phyloP scores from a whole-genome alignment of 2,888 invertebrate species.

The Malacosoma neustria region DNA sequence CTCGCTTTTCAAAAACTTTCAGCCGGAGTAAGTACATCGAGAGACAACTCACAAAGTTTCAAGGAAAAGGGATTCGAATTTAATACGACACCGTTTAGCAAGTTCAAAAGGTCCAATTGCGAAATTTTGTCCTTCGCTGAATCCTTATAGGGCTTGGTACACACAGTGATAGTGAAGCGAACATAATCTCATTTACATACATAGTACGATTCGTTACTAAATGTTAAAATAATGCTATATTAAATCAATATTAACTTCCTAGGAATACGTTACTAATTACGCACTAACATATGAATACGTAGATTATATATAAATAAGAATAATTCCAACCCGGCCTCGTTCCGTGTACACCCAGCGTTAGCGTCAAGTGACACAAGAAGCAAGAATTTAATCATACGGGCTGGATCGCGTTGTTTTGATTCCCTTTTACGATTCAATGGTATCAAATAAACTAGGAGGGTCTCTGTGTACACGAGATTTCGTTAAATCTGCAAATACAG shows the following conservation, averaged over 20 bases:
- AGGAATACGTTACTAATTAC: too few relatives aligned
- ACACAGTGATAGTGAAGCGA: too few relatives aligned
- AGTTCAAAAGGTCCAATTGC: slow-evolving; percentile 14
- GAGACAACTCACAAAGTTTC: neutral
- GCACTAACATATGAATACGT: too few relatives aligned
- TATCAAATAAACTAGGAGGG: slow-evolving; percentile 1
- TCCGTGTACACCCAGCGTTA: neutral
- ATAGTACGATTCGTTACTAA: too few relatives aligned
- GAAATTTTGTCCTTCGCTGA: slow-evolving; percentile 14
- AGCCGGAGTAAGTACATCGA: neutral
- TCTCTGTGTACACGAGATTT: neutral
- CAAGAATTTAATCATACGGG: slow-evolving; percentile 24
- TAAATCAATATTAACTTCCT: too few relatives aligned
- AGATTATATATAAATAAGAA: too few relatives aligned
- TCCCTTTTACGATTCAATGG: slow-evolving; percentile 13
- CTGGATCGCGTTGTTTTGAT: slow-evolving; percentile 12
- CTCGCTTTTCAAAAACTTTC: neutral
- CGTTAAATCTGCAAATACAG: too few relatives aligned
- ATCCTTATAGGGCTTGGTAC: slow-evolving; percentile 6
- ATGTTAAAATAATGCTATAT: too few relatives aligned
- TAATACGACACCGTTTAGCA: slow-evolving; percentile 8
- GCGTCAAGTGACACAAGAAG: slow-evolving; percentile 12
- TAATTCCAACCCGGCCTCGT: neutral
- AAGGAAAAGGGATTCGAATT: slow-evolving; percentile 8
- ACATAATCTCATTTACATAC: too few relatives aligned